Base-by-base conservation (phyloP, 1,140 invertebrate genomes). In the Harlomillsia oculata region DNA sequence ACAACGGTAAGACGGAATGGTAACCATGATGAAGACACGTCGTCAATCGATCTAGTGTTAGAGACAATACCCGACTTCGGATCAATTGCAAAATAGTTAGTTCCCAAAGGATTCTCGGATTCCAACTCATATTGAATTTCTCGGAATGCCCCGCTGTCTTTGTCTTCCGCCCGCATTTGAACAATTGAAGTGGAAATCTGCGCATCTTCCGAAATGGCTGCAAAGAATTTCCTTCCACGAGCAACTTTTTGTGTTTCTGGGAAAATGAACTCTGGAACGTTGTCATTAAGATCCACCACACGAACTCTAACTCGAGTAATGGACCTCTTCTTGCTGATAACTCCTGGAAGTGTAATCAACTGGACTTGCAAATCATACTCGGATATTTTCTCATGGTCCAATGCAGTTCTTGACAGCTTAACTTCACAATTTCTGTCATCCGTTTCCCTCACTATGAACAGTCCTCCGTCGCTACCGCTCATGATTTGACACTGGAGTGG, bases 201-300 rank as follows among this genome's bases (percentile, higher is more conserved):
- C 54, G 85, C 79, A 59, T 82, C 78, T 20, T 77, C 76, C 0
- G 83, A 77, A 9, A 89, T 77, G 0, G 87, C 84, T 0, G 80
- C 80, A 58, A 83, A 84, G 65, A 83, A 87, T 48, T 81, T 81
- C 16, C 55, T 72, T 72, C 16, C 72, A 70, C 39, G 34, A 5
- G 53, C 61, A 1, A 65, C 56, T 56, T 59, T 62, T 29, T 63
- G 63, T 29, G 54, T 64, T 1, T 79, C 76, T 0, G 83, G 80
- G 56, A 84, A 85, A 1, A 87, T 70, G 69, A 93, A 94, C 55
- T 80, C 76, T 0, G 90, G 89, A 3, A 51, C 57, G 68, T 93
- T 92, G 67, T 94, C 89, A 67, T 94, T 94, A 1, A 87, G 78
- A 68, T 94, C 89, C 0, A 83, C 73, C 0, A 95, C 81, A 62